These are phyloP conservation scores for Hypomecis atomaria DNA, from an alignment of 2,888 invertebrate species.

Conservation along the genomic window DNA sequence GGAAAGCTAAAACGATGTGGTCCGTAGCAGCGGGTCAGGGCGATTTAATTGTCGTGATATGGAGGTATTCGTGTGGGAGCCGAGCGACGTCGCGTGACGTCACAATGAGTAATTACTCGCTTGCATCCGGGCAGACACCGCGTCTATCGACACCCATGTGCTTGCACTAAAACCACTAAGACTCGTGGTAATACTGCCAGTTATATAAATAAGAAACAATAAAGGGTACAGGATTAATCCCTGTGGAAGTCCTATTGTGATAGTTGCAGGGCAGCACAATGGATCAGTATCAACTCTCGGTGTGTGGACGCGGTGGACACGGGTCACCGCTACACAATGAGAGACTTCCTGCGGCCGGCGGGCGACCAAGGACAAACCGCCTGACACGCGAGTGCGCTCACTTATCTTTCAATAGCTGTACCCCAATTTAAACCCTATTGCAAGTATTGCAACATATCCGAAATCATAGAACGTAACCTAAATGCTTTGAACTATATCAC, in stretches of 20 bases:
- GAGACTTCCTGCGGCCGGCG: constrained; percentile 73
- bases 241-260: constrained; percentile 29
- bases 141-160: constrained; percentile 41
- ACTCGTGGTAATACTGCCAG: constrained; percentile 16
- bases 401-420: constrained; percentile 56
- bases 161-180: constrained; percentile 24
- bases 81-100: constrained; percentile 59
- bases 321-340: constrained; percentile 77
- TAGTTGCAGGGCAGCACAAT: constrained; percentile 35
- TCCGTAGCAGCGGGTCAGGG: constrained; percentile 56
- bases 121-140: constrained; percentile 49
- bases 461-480: constrained; percentile 29
- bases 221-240: constrained; percentile 19
- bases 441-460: constrained; percentile 36
- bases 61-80: constrained; percentile 67
- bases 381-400: constrained; percentile 61
- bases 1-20: constrained; percentile 3
- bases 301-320: constrained; percentile 61
- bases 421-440: constrained; percentile 44
- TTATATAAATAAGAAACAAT: constrained; percentile 18
- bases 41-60: constrained; percentile 74
- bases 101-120: constrained; percentile 63
- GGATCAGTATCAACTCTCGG: constrained; percentile 41
- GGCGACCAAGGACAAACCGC: constrained; percentile 71
- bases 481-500: constrained; percentile 14